A percentile compares a stretch with the other conserved stretches of the same genome.
These are phyloP conservation scores for Andrena cerasifolii DNA, from an alignment of 1,140 invertebrate genomes.

Conservation along the genomic window DNA sequence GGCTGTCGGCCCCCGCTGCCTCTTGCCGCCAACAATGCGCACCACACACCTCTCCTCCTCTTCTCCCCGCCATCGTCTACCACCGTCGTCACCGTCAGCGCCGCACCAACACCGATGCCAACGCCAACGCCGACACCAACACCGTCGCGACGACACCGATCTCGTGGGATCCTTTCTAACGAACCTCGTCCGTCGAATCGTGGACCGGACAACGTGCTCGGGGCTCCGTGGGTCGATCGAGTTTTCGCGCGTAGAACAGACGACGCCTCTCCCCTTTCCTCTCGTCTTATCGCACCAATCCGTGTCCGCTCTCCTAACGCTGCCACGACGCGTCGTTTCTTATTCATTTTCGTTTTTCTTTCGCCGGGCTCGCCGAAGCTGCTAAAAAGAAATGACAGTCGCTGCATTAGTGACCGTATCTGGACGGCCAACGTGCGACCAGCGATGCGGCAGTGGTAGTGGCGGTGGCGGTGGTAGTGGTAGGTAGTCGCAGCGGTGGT, in stretches of 20 bases:
- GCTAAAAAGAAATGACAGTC: slow-evolving; percentile 16
- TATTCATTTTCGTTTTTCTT: too few species aligned
- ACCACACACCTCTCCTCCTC: slow-evolving; percentile 54
- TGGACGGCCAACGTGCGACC: too few species aligned
- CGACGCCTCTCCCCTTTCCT: neutral
- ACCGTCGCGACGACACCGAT: slow-evolving; percentile 10
- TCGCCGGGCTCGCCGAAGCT: neutral
- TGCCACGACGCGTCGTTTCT: too few species aligned
- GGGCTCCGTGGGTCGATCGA: slow-evolving; percentile 34
- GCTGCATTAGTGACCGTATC: neutral
- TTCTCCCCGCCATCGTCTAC: slow-evolving; percentile 5
- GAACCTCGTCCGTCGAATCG: slow-evolving; percentile 25
- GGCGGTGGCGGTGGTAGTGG: slow-evolving; percentile 20
- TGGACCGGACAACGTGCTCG: neutral
- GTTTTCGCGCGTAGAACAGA: slow-evolving; percentile 18
- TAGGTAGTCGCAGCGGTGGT: neutral
- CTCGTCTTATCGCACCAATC: too few species aligned
- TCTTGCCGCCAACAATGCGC: slow-evolving; percentile 71
- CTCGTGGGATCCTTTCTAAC: slow-evolving; percentile 42
- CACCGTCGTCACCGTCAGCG: slow-evolving; percentile 43
- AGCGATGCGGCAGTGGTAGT: slow-evolving; percentile 8
- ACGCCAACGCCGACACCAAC: neutral
- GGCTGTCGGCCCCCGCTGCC: slow-evolving; percentile 75
- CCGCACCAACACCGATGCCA: slow-evolving; percentile 46
- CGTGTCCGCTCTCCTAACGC: too few species aligned